Evolutionary conservation across 2,797 vertebrate species (phyloP).

Genomic region (Chanos chanos): DNA sequence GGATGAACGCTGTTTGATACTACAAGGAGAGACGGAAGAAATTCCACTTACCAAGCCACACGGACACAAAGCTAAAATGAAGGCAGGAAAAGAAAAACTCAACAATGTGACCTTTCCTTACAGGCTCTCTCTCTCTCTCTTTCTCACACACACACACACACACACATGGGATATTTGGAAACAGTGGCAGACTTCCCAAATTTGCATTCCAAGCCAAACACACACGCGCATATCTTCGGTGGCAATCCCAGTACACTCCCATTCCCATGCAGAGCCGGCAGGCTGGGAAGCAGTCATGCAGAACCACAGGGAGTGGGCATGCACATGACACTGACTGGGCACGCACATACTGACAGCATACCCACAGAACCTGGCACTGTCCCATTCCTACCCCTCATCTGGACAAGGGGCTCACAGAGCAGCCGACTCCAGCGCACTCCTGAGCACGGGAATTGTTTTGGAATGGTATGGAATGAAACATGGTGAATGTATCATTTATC

Average conservation of each 20-base stretch:
- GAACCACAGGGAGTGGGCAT: constrained; percentile 2
- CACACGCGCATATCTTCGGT: not conserved
- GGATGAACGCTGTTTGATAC: not conserved
- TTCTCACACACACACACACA: too few species aligned
- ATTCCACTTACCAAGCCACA: not conserved
- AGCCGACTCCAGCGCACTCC: too few species aligned
- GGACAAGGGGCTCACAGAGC: too few species aligned
- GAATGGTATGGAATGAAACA: too few species aligned
- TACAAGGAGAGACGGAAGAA: not conserved
- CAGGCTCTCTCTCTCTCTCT: too few species aligned
- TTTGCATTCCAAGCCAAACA: constrained; percentile 10
- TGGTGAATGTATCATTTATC: too few species aligned
- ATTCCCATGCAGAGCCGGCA: not conserved
- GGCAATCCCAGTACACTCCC: not conserved
- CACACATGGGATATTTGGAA: not conserved
- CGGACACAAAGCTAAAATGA: too few species aligned
- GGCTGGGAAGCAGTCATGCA: constrained; percentile 6
- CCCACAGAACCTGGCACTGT: too few species aligned
- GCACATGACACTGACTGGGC: too few species aligned
- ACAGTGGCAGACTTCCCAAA: constrained; percentile 1
- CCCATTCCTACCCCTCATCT: too few species aligned
- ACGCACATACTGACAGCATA: too few species aligned
- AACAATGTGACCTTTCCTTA: constrained; percentile 1
- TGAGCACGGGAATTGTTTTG: too few species aligned
- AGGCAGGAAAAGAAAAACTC: not conserved